Conservation (phyloP, 2,113 vertebrate genomes). For the Ceratotherium simum region DNA sequence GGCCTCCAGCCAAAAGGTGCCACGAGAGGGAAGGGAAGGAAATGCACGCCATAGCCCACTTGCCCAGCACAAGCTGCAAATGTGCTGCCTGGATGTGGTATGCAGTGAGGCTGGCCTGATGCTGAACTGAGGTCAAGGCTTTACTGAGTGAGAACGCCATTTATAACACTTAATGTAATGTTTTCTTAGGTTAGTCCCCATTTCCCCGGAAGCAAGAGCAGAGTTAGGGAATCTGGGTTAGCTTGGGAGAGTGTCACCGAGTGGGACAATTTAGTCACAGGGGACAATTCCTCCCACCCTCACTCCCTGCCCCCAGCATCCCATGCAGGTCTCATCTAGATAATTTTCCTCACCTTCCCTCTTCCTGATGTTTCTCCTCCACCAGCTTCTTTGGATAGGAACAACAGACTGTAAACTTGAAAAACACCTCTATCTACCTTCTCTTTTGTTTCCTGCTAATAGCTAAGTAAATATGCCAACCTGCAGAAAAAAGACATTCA, state of each 20-base stretch:
- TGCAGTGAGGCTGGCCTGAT: neutral
- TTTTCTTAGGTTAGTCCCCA: neutral
- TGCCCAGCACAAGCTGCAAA: neutral
- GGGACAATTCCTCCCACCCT: neutral
- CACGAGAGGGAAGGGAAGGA: neutral
- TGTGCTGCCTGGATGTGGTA: accelerated
- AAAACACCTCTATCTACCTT: neutral
- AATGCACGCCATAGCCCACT: accelerated
- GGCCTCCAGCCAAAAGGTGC: neutral
- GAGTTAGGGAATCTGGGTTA: neutral
- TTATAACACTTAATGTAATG: neutral
- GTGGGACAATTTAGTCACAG: neutral
- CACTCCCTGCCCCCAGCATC: no score
- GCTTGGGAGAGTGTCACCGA: no score
- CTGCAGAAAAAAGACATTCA: neutral
- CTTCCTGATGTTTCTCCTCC: neutral
- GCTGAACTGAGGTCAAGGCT: neutral
- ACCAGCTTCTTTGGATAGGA: neutral
- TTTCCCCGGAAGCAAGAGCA: neutral
- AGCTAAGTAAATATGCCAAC: neutral
- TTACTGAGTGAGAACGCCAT: neutral
- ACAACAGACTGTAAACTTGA: neutral
- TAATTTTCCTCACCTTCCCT: no score
- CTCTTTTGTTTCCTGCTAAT: neutral
- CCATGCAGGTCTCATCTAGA: neutral